phyloP scores from a whole-genome alignment of 2,113 vertebrate genomes.

The Pituophis catenifer region DNA sequence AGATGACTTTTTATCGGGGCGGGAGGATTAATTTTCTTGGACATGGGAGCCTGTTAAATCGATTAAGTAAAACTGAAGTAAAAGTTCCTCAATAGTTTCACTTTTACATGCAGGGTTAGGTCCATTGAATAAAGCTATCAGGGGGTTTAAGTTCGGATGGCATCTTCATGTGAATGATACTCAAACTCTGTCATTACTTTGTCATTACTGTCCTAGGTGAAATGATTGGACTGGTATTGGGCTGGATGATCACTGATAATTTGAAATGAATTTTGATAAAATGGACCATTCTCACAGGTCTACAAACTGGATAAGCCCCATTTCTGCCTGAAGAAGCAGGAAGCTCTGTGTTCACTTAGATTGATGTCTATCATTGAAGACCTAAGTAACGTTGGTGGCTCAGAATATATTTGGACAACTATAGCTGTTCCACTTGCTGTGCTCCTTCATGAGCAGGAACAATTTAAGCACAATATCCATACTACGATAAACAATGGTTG shows the following conservation, averaged over 20 bases:
- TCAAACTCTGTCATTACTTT: neutral
- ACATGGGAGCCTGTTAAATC: neutral
- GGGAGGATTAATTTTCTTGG: neutral
- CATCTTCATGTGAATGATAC: neutral
- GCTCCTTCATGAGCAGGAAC: neutral
- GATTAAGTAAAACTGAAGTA: neutral
- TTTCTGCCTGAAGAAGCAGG: neutral
- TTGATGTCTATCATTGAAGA: neutral
- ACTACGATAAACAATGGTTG: neutral
- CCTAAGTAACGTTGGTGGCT: neutral
- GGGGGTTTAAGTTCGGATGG: neutral
- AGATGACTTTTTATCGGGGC: neutral
- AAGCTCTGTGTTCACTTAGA: neutral
- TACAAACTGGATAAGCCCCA: neutral
- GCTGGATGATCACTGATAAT: neutral
- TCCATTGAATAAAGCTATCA: neutral
- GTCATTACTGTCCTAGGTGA: neutral
- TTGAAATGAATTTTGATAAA: neutral
- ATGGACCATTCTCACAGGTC: neutral
- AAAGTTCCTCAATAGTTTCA: neutral
- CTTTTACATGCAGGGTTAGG: neutral
- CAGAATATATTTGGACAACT: neutral
- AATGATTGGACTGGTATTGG: neutral
- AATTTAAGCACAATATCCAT: neutral
- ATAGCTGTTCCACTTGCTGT: neutral